Percentiles rank a stretch among this genome's conserved stretches.
Conservation (phyloP, 2,888 invertebrate genomes). For the Melipona beecheii region DNA sequence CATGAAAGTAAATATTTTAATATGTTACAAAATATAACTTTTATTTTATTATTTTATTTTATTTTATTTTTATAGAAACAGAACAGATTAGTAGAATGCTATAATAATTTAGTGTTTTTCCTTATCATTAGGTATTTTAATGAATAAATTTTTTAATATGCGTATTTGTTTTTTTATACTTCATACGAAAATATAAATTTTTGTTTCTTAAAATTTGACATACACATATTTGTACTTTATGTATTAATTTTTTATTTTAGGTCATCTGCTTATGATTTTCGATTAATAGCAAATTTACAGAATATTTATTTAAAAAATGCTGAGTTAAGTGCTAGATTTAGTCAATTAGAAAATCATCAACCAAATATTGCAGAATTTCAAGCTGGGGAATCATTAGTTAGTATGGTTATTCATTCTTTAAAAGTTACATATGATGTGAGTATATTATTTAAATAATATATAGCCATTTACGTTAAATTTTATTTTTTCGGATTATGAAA, state of each 20-base stretch:
- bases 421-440: slow-evolving; percentile 90
- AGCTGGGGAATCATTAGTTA: slow-evolving; percentile 88
- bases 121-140: slow-evolving; percentile 11
- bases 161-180: neutral
- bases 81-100: neutral
- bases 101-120: neutral
- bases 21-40: slow-evolving; percentile 12
- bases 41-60: too few species aligned
- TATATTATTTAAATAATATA: slow-evolving; percentile 36
- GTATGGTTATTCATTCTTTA: slow-evolving; percentile 88
- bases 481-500: neutral
- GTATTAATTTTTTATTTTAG: slow-evolving; percentile 64
- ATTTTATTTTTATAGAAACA: neutral
- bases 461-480: neutral
- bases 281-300: slow-evolving; percentile 84
- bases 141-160: slow-evolving; percentile 6
- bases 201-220: neutral
- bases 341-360: slow-evolving; percentile 89
- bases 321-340: slow-evolving; percentile 88
- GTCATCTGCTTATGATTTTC: slow-evolving; percentile 92
- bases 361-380: slow-evolving; percentile 89
- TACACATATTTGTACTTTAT: slow-evolving; percentile 1
- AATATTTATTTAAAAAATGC: slow-evolving; percentile 80
- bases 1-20: slow-evolving; percentile 62
- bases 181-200: neutral